A percentile compares a stretch with the other conserved stretches of the same genome.
phyloP scores from a whole-genome alignment of 2,113 vertebrate genomes.

The Bambusicola thoracicus region DNA sequence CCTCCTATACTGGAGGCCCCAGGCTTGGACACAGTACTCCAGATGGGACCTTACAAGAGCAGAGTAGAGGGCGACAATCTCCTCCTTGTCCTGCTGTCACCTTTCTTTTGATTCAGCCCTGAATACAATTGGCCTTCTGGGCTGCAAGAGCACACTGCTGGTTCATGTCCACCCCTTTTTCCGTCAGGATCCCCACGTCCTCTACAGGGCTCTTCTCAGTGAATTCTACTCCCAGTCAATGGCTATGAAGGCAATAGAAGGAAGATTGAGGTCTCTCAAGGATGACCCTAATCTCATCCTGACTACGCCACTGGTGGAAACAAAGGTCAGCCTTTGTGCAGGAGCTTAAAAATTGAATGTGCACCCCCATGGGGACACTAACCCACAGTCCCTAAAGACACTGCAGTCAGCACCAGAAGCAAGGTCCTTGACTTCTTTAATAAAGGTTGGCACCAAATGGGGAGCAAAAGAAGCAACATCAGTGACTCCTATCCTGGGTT shows the following conservation, averaged over 20 bases:
- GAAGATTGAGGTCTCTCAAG: not conserved
- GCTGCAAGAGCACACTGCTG: too few species aligned
- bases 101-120: too few species aligned
- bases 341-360: not conserved
- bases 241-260: not conserved
- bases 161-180: too few species aligned
- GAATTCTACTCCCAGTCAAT: not conserved
- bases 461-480: not conserved
- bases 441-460: not conserved
- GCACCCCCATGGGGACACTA: not conserved
- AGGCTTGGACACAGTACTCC: too few species aligned
- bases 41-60: too few species aligned
- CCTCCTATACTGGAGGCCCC: too few species aligned
- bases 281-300: not conserved
- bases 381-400: not conserved
- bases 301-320: not conserved
- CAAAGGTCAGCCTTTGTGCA: not conserved
- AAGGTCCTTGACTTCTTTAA: not conserved
- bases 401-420: not conserved
- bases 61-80: too few species aligned
- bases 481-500: accelerated
- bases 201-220: too few species aligned
- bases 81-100: too few species aligned
- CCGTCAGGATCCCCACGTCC: too few species aligned
- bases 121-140: too few species aligned